phyloP scores from a whole-genome alignment of 1,140 invertebrate species.

The Eumaeus atala region DNA sequence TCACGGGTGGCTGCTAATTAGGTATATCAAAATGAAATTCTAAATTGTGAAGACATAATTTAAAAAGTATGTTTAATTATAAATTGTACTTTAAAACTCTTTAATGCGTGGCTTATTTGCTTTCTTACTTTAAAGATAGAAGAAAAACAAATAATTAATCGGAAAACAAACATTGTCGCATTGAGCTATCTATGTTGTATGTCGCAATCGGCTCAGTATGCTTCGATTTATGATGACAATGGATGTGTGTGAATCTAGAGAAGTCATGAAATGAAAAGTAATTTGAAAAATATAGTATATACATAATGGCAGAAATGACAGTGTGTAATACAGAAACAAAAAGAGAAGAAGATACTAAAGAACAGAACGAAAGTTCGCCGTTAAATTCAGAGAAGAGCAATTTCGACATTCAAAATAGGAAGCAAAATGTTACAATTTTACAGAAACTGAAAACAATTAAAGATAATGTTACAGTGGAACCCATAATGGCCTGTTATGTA shows the following conservation, averaged over 20 bases:
- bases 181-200: constrained; percentile 24
- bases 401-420: constrained; percentile 27
- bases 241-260: background rate
- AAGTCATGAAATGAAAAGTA: background rate
- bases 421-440: constrained; percentile 48
- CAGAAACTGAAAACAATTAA: constrained; percentile 74
- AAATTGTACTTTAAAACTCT: too few relatives aligned
- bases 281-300: background rate
- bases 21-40: too few relatives aligned
- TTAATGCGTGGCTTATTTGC: background rate
- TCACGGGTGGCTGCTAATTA: too few relatives aligned
- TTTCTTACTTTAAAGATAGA: constrained; percentile 19
- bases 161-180: constrained; percentile 26
- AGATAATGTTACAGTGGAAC: constrained; percentile 84
- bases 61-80: too few relatives aligned
- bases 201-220: background rate
- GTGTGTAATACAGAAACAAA: constrained; percentile 16
- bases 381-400: constrained; percentile 31
- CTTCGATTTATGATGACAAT: background rate
- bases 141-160: constrained; percentile 26
- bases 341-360: constrained; percentile 29
- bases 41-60: too few relatives aligned
- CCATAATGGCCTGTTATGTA: constrained; percentile 84
- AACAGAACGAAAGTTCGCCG: constrained; percentile 42
- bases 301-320: constrained; percentile 17